Base-by-base conservation (phyloP, 2,888 invertebrate genomes). In the Polymixis flavicincta region DNA sequence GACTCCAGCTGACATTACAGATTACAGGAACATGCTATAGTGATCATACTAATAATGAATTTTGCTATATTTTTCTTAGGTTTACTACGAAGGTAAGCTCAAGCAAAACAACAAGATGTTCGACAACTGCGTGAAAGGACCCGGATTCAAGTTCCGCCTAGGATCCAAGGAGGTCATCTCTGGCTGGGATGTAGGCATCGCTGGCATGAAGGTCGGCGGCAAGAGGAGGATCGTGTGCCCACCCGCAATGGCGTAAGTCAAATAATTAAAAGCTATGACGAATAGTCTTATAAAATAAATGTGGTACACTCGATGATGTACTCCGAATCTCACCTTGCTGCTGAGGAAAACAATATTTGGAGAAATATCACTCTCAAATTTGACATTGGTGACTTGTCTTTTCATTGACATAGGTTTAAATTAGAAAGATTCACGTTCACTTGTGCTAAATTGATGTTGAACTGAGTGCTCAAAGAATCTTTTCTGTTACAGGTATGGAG, bases 151-250 rank as follows among this genome's bases (percentile, higher is more conserved):
- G 93, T 99, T 99, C 95, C 97, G 97, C 42, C 95, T 99, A 22
- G 99, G 99, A 0, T 97, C 97, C 66, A 98, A 98, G 82, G 98
- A 99, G 93, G 99, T 99, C 0, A 99, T 99, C 90, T 97, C 98
- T 87, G 99, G 98, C 22, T 99, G 99, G 99, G 99, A 99, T 90
- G 94, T 98, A 55, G 99, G 99, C 69, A 96, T 99, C n/a, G 95
- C 95, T 59, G 99, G 99, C 67, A 99, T 99, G 99, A 99, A 98
- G 95, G 98, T 99, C 76, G 99, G 99, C 52, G 99, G 99, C 86
- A 99, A 98, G 94, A 97, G 99, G 91, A 97, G 97, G 89, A 97
- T 99, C 71, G 97, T 97, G 25, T 98, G 99, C 92, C 99, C 99
- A 78, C 97, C 99, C 67, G 95, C 97, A 66, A 97, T 98, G 97